Base-by-base conservation (phyloP, 2,888 invertebrate genomes). In the Lochmaea capreae region DNA sequence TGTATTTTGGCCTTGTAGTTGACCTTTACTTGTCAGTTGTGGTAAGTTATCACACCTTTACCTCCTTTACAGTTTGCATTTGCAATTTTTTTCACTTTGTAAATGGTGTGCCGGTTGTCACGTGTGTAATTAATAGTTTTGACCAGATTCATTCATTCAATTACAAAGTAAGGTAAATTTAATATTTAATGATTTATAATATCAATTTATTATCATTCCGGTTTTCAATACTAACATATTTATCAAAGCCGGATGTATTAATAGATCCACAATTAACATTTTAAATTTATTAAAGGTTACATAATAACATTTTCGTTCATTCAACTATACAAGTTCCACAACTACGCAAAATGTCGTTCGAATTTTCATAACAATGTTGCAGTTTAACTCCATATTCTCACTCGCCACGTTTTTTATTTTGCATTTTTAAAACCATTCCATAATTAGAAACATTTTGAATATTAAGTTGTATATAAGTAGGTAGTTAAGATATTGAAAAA, bases 1-100 rank as follows among this genome's bases (percentile, higher is more conserved):
- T n/a, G n/a, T n/a, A n/a, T n/a, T 26, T 33, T n/a, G 59, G 33
- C 59, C 22, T 59, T 59, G 58, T n/a, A n/a, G 26, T 59, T 33
- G 59, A 59, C 59, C 59, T 59, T 59, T 16, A 26, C 59, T 12
- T 59, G 59, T 58, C 58, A 58, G 22, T 18, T 1, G 18, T 26
- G 26, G 26, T 33, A 33, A 8, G 33, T 8, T 8, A 33, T 33
- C 26, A 33, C 14, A 26, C 12, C 26, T 14, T 59, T 59, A 14
- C 59, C 14, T 59, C 14, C 26, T 26, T 12, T 22, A 22, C 11
- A 22, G 22, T n/a, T n/a, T n/a, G 3, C 22, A 12, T 59, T n/a
- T 59, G 59, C 14, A 59, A 33, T 14, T 59, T 59, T 58, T 59
- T 59, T 54, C 3, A 18, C 10, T 52, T 52, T 11, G 14, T 4